Base-by-base conservation (phyloP, 2,113 vertebrate genomes). In the Alaudala cheleensis region DNA sequence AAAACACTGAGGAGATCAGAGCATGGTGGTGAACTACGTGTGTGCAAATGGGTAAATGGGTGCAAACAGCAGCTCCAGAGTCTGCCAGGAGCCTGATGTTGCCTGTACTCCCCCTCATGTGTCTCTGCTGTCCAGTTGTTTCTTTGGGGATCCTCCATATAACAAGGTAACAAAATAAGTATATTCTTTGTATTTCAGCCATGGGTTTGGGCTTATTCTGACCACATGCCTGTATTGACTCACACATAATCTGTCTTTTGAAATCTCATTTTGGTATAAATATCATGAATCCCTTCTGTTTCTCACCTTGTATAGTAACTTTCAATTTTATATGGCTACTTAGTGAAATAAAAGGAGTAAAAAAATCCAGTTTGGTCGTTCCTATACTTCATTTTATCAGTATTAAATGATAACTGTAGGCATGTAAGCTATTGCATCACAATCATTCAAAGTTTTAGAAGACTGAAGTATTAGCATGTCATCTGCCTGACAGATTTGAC, bases 21-120 rank as follows among this genome's bases (percentile, higher is more conserved):
- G 28, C 23, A 19, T 28, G 28, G 22, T 53, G 39, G 10, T 12
- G 28, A 69, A n/a, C 10, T 11, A 2, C 0, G 0, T 4, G 26
- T 45, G 39, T 20, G 19, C 47, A 33, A 23, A 14, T 37, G 28
- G 53, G 28, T 39, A 28, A 67, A 12, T 19, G 39, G 15, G 18
- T 39, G 54, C 39, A n/a, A 37, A 16, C 12, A 28, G 39, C 54
- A 86, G 45, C 54, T 28, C 54, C 28, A 53, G 33, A 5, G 17
- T 33, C 18, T 1, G 2, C 45, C 53, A 37, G 9, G 12, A 69
- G 39, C 39, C 39, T 28, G 28, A 14, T 15, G 47, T 10, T 53
- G 12, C 64, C 28, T 53, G 19, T 0, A 0, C 10, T 45, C 10
- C 19, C 23, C 13, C 3, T 53, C 19, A 3, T 8, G 2, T 23